phyloP scores from a whole-genome alignment of 2,888 invertebrate genomes.

The Deilephila porcellus region DNA sequence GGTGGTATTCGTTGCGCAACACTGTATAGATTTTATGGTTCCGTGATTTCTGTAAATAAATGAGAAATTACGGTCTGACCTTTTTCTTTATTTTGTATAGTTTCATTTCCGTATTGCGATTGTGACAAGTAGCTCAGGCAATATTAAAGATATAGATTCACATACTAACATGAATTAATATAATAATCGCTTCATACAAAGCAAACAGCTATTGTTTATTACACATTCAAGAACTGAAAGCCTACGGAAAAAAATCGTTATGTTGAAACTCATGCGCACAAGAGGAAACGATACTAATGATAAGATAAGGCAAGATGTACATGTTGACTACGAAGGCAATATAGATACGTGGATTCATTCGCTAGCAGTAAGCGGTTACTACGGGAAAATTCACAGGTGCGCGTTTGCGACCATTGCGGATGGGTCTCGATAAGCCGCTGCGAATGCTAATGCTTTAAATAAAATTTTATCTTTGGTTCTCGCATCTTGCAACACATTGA shows the following conservation, averaged over 20 bases:
- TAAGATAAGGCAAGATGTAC: slow-evolving; percentile 34
- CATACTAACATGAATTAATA: no score
- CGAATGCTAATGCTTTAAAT: slow-evolving; percentile 73
- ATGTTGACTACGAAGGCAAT: slow-evolving; percentile 26
- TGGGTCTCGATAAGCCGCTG: slow-evolving; percentile 64
- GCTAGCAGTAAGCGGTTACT: slow-evolving; percentile 23
- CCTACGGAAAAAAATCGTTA: not conserved
- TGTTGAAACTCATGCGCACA: not conserved
- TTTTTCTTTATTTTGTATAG: no score
- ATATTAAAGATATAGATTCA: no score
- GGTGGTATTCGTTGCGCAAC: not conserved
- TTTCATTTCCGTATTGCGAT: no score
- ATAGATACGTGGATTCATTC: slow-evolving; percentile 21
- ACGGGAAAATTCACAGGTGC: slow-evolving; percentile 55
- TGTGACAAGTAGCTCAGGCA: no score
- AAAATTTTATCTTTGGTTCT: slow-evolving; percentile 70
- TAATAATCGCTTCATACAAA: no score
- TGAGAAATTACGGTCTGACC: not conserved
- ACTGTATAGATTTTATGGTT: not conserved
- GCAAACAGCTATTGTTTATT: no score
- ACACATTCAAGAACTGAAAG: not conserved
- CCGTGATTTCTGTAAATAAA: not conserved
- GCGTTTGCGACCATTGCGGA: slow-evolving; percentile 53
- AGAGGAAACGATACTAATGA: slow-evolving; percentile 17
- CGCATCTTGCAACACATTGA: slow-evolving; percentile 35